phyloP scores from a whole-genome alignment of 2,113 vertebrate species.

The Pollimyrus isidori region DNA sequence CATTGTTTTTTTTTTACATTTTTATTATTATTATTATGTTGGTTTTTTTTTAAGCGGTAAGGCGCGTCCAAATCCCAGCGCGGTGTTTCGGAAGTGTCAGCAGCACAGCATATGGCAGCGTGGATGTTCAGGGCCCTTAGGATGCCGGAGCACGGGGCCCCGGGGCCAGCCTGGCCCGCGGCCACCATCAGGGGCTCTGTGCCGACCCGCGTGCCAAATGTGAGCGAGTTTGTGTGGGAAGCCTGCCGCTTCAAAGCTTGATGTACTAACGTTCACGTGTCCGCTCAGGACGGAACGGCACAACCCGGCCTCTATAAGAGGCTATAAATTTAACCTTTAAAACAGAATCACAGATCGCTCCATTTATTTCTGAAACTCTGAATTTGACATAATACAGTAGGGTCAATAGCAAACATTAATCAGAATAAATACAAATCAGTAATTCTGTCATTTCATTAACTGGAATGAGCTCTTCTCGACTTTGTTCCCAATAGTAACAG shows the following conservation, averaged over 20 bases:
- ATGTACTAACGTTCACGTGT: not conserved
- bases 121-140: not conserved
- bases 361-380: not conserved
- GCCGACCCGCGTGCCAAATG: not conserved
- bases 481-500: not conserved
- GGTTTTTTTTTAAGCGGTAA: not conserved
- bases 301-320: not conserved
- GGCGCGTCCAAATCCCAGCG: not conserved
- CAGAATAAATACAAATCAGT: not conserved
- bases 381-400: not conserved
- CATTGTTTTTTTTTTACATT: not conserved
- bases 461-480: not conserved
- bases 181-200: not conserved
- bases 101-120: not conserved
- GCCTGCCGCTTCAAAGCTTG: not conserved
- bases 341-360: not conserved
- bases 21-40: too few species aligned
- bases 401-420: not conserved
- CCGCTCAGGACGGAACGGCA: not conserved
- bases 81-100: not conserved
- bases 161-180: not conserved
- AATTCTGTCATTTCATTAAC: not conserved
- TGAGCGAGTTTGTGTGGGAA: not conserved
- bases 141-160: not conserved
- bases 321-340: not conserved